Evolutionary conservation across 2,888 invertebrate genomes (phyloP).

Genomic region (Neoitamus cyanurus): DNA sequence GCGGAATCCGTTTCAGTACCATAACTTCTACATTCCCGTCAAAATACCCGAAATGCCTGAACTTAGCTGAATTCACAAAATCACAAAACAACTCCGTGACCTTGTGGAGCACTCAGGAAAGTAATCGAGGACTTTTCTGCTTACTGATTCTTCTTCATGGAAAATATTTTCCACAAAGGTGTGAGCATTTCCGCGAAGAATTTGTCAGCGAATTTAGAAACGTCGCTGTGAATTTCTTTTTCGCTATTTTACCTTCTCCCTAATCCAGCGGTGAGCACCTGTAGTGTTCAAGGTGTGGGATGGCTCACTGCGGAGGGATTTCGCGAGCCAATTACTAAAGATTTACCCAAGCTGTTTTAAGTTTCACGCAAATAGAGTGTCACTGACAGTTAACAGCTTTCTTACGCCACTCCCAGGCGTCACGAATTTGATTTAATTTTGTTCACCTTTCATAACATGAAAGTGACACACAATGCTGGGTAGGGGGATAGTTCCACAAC

Average conservation of each 20-base stretch:
- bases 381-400: background rate
- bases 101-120: background rate
- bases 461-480: background rate
- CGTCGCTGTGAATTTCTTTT: background rate
- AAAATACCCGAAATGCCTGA: background rate
- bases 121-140: background rate
- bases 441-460: background rate
- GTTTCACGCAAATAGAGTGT: background rate
- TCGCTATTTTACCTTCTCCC: background rate
- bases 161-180: background rate
- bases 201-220: background rate
- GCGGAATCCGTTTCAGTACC: background rate
- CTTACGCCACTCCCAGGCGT: background rate
- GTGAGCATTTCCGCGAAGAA: background rate
- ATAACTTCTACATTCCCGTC: background rate
- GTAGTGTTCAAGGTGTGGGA: background rate
- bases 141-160: background rate
- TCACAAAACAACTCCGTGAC: background rate
- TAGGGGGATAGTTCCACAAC: background rate
- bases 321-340: background rate
- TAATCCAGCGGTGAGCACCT: background rate
- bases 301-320: background rate
- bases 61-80: background rate
- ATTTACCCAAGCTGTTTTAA: background rate
- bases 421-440: background rate